Percentiles rank a stretch among this genome's conserved stretches.
These are phyloP conservation scores for Anhinga anhinga DNA, from an alignment of 2,113 vertebrate genomes.

Conservation along the genomic window DNA sequence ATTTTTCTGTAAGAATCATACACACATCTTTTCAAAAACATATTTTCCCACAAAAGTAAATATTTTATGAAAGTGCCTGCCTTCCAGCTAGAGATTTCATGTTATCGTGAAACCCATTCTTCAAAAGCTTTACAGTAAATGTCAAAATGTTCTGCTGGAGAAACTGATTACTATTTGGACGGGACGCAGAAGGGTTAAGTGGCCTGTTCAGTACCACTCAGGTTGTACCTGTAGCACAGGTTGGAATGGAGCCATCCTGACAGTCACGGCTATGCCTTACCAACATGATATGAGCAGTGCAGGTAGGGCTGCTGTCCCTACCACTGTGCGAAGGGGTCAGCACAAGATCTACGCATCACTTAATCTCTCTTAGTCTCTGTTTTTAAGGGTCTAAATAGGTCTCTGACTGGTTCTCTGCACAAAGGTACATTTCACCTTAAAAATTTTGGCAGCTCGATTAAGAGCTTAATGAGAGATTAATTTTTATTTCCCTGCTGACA, in stretches of 20 bases:
- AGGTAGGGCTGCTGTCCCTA: background rate
- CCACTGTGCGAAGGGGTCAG: background rate
- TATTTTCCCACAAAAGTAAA: background rate
- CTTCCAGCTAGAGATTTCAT: background rate
- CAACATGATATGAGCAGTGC: too few species aligned
- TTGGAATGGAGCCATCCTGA: background rate
- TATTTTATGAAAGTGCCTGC: background rate
- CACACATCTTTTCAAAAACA: background rate
- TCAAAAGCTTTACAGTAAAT: background rate
- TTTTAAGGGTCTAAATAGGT: background rate
- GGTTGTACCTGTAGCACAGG: background rate
- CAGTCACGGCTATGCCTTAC: background rate
- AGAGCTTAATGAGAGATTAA: background rate
- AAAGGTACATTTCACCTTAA: background rate
- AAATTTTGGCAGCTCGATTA: background rate
- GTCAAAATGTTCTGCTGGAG: background rate
- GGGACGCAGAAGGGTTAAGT: background rate
- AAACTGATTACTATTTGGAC: background rate
- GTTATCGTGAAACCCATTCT: background rate
- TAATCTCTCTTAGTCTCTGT: background rate
- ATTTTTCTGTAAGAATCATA: background rate
- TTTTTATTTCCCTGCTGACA: background rate
- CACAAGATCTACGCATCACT: background rate
- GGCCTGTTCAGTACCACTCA: background rate
- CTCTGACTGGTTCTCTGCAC: background rate